Conservation (phyloP, 1,140 invertebrate genomes). For the Linepithema humile region DNA sequence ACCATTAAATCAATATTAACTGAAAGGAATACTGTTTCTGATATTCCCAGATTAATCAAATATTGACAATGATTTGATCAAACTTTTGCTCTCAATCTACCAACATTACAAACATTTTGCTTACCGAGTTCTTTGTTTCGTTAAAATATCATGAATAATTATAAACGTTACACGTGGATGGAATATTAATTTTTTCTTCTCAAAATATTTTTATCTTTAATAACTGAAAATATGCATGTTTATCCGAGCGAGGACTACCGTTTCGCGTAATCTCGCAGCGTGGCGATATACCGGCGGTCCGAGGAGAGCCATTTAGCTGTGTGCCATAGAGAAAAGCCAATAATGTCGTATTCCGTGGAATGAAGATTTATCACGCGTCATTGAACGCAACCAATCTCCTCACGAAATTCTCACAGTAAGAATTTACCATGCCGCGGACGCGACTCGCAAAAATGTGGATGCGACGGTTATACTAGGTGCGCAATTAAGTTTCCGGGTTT, state of each 20-base stretch:
- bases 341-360: slow-evolving; percentile 26
- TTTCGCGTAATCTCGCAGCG: neutral
- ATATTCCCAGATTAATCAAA: too few relatives aligned
- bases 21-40: neutral
- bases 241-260: neutral
- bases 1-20: neutral
- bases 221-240: neutral
- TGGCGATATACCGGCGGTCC: neutral
- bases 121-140: too few relatives aligned
- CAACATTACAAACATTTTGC: too few relatives aligned
- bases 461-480: neutral
- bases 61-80: too few relatives aligned
- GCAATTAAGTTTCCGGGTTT: too few relatives aligned
- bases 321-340: neutral
- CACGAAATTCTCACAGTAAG: neutral
- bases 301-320: neutral
- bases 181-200: neutral
- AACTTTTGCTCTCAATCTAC: too few relatives aligned
- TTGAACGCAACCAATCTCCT: slow-evolving; percentile 25
- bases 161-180: neutral
- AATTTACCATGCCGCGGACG: neutral
- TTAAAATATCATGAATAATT: neutral
- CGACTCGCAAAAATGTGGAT: neutral
- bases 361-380: slow-evolving; percentile 31
- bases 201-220: neutral